These are phyloP conservation scores for Cynaeus angustus DNA, from an alignment of 2,888 invertebrate species.

Conservation along the genomic window DNA sequence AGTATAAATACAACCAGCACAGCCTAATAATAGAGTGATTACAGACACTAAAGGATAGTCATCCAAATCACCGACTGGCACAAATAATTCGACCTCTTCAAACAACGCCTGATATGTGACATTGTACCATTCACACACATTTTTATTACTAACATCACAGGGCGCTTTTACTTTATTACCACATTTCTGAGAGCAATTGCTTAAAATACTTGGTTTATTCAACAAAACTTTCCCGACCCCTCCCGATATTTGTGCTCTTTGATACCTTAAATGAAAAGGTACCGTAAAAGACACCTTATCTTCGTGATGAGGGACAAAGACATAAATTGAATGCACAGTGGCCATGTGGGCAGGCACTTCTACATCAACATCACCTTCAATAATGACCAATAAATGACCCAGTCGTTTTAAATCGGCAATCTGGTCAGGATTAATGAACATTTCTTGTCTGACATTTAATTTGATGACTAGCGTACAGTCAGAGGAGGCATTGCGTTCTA, in stretches of 20 bases:
- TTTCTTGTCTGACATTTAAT: slow-evolving; percentile 67
- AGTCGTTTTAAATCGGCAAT: slow-evolving; percentile 68
- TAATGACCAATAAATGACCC: slow-evolving; percentile 63
- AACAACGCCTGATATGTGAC: slow-evolving; percentile 70
- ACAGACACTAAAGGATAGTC: slow-evolving; percentile 70
- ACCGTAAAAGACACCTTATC: slow-evolving; percentile 66
- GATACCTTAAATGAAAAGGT: slow-evolving; percentile 73
- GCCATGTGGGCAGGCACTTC: slow-evolving; percentile 70
- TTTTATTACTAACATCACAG: slow-evolving; percentile 61
- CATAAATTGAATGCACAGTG: slow-evolving; percentile 64
- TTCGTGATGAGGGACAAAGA: slow-evolving; percentile 51
- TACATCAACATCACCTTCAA: slow-evolving; percentile 69
- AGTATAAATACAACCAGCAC: slow-evolving; percentile 71
- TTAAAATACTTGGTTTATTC: slow-evolving; percentile 66
- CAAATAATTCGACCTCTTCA: slow-evolving; percentile 68
- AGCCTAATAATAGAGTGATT: slow-evolving; percentile 69
- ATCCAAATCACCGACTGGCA: slow-evolving; percentile 71
- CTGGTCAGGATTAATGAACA: slow-evolving; percentile 72
- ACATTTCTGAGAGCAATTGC: slow-evolving; percentile 65
- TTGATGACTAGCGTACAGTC: slow-evolving; percentile 63
- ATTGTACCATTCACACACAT: slow-evolving; percentile 69
- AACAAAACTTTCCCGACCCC: slow-evolving; percentile 68
- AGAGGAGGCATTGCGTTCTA: slow-evolving; percentile 67
- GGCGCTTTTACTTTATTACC: slow-evolving; percentile 67
- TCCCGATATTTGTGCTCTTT: slow-evolving; percentile 70